phyloP scores from a whole-genome alignment of 2,888 invertebrate genomes.

The Venustoraphidia nigricollis region DNA sequence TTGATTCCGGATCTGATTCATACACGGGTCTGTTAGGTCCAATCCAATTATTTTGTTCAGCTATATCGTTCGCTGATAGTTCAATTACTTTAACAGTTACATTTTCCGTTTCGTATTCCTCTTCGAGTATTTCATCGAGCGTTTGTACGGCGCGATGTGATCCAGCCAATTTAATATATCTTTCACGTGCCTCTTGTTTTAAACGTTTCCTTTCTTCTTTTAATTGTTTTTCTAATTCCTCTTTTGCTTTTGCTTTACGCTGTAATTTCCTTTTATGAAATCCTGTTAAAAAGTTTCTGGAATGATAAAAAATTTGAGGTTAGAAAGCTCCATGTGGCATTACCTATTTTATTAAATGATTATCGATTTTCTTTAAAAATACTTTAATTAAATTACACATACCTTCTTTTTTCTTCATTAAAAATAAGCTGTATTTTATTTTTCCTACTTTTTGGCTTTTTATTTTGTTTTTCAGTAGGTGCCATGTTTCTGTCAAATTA shows the following conservation, averaged over 20 bases:
- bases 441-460: conserved; percentile 29
- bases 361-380: not conserved
- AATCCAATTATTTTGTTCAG: conserved; percentile 55
- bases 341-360: too few relatives aligned
- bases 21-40: conserved; percentile 45
- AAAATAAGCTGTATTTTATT: conserved; percentile 38
- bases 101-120: conserved; percentile 61
- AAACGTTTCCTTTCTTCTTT: conserved; percentile 64
- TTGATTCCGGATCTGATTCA: conserved; percentile 13
- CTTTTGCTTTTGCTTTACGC: conserved; percentile 57
- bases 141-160: conserved; percentile 56
- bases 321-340: not conserved
- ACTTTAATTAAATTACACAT: conserved; percentile 14
- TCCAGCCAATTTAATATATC: conserved; percentile 57
- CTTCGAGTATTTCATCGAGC: conserved; percentile 46
- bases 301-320: not conserved
- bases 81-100: conserved; percentile 68
- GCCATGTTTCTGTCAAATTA: not conserved
- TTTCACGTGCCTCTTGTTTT: conserved; percentile 49
- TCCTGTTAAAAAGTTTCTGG: conserved; percentile 64
- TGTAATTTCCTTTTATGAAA: conserved; percentile 69
- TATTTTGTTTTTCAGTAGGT: conserved; percentile 11
- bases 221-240: conserved; percentile 49
- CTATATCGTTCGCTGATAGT: conserved; percentile 50
- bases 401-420: conserved; percentile 43